These are phyloP conservation scores for Petaurus breviceps DNA, from an alignment of 2,113 vertebrate genomes.

Conservation along the genomic window DNA sequence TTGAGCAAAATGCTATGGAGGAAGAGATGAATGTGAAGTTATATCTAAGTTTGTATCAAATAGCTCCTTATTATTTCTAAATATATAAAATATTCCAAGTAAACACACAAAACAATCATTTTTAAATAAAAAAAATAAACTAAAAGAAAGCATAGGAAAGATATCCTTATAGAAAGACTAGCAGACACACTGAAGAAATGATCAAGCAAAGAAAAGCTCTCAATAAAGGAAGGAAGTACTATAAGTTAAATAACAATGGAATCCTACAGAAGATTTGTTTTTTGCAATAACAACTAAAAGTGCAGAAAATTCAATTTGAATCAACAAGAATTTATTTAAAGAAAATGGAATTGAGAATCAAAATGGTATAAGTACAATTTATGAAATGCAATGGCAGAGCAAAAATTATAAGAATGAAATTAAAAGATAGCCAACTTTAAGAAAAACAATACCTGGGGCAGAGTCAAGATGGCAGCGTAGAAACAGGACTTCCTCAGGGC, in stretches of 20 bases:
- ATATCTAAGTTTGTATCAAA: background rate
- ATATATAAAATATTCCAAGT: background rate
- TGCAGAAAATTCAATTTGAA: background rate
- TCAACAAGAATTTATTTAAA: background rate
- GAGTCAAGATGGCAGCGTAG: too few relatives aligned
- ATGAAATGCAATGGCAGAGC: background rate
- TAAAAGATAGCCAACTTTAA: background rate
- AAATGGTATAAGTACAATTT: background rate
- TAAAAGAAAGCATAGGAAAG: background rate
- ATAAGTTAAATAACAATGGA: background rate
- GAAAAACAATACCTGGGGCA: background rate
- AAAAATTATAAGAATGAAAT: background rate
- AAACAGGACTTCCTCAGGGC: too few relatives aligned
- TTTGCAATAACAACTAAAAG: background rate
- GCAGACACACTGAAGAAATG: background rate
- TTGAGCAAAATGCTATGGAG: background rate
- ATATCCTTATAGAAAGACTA: background rate
- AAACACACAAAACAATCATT: background rate
- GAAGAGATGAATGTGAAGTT: background rate
- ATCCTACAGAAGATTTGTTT: background rate
- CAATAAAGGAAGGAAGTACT: background rate
- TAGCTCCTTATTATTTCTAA: background rate
- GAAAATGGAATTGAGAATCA: background rate
- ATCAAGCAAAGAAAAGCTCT: background rate
- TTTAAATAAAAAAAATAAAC: background rate